Conservation (phyloP, 2,797 vertebrate species). For the Gobionotothen gibberifrons region DNA sequence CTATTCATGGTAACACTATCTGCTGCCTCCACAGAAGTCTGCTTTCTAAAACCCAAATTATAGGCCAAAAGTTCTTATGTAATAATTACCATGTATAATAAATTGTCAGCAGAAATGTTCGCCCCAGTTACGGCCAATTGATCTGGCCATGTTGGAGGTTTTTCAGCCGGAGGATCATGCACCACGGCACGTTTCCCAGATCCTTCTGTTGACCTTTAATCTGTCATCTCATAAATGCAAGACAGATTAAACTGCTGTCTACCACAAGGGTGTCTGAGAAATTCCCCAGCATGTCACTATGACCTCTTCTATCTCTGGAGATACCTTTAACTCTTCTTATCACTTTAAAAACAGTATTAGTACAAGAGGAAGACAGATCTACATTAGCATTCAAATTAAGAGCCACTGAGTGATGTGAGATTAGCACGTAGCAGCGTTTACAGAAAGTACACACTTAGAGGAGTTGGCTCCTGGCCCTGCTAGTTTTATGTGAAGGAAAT, state of each 20-base stretch:
- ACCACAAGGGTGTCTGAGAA: conserved; percentile 11
- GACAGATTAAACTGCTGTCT: conserved; percentile 21
- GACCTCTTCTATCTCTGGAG: conserved; percentile 24
- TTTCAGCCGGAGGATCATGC: conserved; percentile 30
- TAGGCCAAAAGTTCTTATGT: conserved; percentile 53
- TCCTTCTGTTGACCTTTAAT: conserved; percentile 50
- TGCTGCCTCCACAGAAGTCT: conserved; percentile 46
- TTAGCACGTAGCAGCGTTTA: conserved; percentile 67
- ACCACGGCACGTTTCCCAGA: conserved; percentile 48
- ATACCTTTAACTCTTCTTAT: conserved; percentile 34
- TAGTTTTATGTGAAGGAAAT: conserved; percentile 65
- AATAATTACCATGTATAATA: conserved; percentile 63
- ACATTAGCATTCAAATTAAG: conserved; percentile 13
- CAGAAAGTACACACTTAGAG: conserved; percentile 36
- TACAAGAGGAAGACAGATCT: not conserved
- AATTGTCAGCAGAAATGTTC: conserved; percentile 48
- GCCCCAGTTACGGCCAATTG: conserved; percentile 47
- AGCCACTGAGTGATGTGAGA: conserved; percentile 45
- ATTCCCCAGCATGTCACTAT: conserved; percentile 24
- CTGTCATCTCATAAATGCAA: conserved; percentile 30
- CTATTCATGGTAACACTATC: conserved; percentile 30
- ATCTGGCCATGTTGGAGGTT: conserved; percentile 26
- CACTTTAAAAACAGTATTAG: conserved; percentile 3
- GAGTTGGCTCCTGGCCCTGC: conserved; percentile 55
- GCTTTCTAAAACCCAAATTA: conserved; percentile 68